Conservation (phyloP, 2,113 vertebrate genomes). For the Eulemur macaco region DNA sequence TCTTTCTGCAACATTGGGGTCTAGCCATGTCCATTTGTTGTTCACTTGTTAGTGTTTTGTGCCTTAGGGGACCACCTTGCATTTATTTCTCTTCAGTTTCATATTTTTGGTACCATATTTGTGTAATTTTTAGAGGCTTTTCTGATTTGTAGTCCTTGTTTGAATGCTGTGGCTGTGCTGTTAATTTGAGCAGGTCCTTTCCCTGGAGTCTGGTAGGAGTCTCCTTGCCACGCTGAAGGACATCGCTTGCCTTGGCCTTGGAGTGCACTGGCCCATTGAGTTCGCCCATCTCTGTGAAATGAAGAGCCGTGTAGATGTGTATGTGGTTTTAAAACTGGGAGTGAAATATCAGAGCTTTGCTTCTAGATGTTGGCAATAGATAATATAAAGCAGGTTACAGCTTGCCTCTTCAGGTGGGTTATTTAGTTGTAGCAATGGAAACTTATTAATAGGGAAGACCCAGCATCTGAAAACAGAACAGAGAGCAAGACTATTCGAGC, state of each 20-base stretch:
- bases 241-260: rapidly evolving
- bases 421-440: not conserved
- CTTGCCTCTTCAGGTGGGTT: not conserved
- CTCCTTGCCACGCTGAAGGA: not conserved
- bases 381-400: not conserved
- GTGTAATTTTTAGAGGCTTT: not conserved
- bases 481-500: not conserved
- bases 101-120: not conserved
- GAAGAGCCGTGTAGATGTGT: not conserved
- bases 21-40: not conserved
- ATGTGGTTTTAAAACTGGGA: not conserved
- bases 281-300: not conserved
- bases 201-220: not conserved
- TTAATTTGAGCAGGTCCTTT: not conserved
- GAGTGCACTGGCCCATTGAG: not conserved
- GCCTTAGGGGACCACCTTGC: not conserved
- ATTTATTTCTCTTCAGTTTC: not conserved
- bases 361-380: not conserved
- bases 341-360: not conserved
- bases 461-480: not conserved
- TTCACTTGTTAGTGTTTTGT: not conserved
- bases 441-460: not conserved
- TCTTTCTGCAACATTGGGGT: not conserved
- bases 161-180: not conserved
- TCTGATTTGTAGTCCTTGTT: not conserved